Conservation (phyloP, 2,797 vertebrate species). For the Agapornis canus region DNA sequence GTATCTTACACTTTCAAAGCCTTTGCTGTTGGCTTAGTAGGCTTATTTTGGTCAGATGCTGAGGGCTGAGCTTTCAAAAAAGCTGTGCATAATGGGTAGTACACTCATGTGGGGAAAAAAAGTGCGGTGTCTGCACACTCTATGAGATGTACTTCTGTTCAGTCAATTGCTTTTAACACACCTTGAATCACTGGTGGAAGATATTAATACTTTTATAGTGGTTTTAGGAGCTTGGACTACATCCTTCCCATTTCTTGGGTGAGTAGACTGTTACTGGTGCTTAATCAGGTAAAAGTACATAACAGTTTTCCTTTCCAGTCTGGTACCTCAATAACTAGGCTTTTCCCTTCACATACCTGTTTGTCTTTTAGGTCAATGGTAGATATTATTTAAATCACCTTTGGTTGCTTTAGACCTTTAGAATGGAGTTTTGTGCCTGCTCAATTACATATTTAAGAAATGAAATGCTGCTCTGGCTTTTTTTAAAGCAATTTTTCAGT, state of each 20-base stretch:
- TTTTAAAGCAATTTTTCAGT: conserved; percentile 5
- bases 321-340: not conserved
- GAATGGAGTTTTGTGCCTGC: not conserved
- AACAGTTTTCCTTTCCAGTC: not conserved
- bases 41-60: not conserved
- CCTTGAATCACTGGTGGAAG: not conserved
- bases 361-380: not conserved
- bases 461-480: conserved; percentile 1
- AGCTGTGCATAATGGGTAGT: not conserved
- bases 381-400: not conserved
- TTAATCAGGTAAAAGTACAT: not conserved
- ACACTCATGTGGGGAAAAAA: not conserved
- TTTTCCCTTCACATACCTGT: not conserved
- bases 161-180: not conserved
- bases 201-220: not conserved
- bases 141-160: not conserved
- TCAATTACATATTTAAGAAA: not conserved
- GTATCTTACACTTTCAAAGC: not conserved
- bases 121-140: not conserved
- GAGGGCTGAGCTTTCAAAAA: not conserved
- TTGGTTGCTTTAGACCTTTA: not conserved
- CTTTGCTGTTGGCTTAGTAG: not conserved
- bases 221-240: not conserved
- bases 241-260: not conserved
- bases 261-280: not conserved